A percentile compares a stretch with the other conserved stretches of the same genome.
Conservation (phyloP, 2,797 vertebrate genomes). For the Trematomus bernacchii region DNA sequence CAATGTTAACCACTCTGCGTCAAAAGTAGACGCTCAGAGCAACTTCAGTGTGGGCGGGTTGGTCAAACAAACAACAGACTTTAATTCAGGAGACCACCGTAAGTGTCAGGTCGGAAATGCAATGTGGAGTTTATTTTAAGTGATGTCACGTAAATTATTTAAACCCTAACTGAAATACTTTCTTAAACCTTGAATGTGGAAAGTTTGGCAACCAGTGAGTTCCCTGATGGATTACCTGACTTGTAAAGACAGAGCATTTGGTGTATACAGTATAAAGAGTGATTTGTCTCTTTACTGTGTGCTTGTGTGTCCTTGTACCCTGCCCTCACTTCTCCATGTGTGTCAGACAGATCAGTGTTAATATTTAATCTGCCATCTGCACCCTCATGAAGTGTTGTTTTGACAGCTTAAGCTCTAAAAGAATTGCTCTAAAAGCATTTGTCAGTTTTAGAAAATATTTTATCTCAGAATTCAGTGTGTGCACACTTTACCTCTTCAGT, state of each 20-base stretch:
- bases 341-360: slow-evolving; percentile 2
- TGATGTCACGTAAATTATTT: too few relatives aligned
- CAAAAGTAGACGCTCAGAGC: too few relatives aligned
- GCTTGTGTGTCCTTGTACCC: slow-evolving; percentile 16
- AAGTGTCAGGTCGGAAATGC: too few relatives aligned
- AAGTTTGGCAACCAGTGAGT: not conserved
- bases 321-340: not conserved
- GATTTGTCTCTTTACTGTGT: slow-evolving; percentile 32
- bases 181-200: too few relatives aligned
- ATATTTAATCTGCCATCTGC: slow-evolving; percentile 27
- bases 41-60: too few relatives aligned
- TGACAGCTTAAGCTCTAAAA: slow-evolving; percentile 5
- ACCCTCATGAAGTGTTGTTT: not conserved
- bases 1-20: too few relatives aligned
- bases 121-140: too few relatives aligned
- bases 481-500: slow-evolving; percentile 14
- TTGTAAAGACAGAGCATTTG: slow-evolving; percentile 6
- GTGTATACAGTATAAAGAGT: slow-evolving; percentile 2
- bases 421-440: not conserved
- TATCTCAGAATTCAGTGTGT: slow-evolving; percentile 4
- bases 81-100: too few relatives aligned
- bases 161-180: too few relatives aligned
- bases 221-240: slow-evolving; percentile 7
- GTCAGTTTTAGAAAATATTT: not conserved
- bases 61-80: too few relatives aligned